Evolutionary conservation across 2,113 vertebrate species (phyloP).

Genomic region (Struthio camelus): DNA sequence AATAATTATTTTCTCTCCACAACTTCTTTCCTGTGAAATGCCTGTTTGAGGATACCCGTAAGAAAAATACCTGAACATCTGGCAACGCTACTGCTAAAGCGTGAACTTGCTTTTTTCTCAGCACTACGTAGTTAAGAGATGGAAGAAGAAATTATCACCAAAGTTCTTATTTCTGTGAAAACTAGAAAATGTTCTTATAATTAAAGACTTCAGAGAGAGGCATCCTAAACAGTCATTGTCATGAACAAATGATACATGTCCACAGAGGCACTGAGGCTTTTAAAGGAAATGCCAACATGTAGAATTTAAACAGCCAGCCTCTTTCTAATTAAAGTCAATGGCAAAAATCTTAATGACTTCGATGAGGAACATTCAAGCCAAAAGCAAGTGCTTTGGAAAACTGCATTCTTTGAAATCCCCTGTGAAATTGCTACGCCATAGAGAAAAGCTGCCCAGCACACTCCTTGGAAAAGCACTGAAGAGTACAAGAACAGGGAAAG

Average conservation of each 20-base stretch:
- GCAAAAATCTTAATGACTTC: neutral
- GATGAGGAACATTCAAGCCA: neutral
- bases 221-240: neutral
- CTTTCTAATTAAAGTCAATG: neutral
- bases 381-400: neutral
- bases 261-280: neutral
- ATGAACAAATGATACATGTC: neutral
- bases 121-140: neutral
- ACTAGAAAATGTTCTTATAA: neutral
- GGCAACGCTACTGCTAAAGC: neutral
- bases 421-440: no score
- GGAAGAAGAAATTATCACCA: neutral
- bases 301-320: neutral
- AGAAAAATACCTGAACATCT: neutral
- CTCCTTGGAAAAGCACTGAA: neutral
- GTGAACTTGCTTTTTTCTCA: neutral
- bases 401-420: neutral
- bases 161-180: neutral
- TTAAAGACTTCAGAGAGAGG: neutral
- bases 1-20: neutral
- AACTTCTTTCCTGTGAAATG: neutral
- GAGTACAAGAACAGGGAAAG: fast-evolving
- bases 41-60: neutral
- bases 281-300: neutral
- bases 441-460: neutral